Base-by-base conservation (phyloP, 2,888 invertebrate species). In the Augochlorella aurata region DNA sequence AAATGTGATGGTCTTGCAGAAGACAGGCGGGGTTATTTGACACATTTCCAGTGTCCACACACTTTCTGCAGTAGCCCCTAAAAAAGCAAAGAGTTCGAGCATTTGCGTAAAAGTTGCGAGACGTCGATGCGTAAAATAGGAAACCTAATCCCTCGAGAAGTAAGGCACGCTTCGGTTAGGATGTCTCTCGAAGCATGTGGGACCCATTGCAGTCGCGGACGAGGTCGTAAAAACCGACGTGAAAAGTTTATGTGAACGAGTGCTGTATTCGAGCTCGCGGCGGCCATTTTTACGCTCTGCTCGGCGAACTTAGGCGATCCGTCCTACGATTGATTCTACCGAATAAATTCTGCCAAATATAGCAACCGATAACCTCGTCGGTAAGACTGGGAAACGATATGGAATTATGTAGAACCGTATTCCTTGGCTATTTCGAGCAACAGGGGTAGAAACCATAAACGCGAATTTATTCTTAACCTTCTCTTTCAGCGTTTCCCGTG, bases 321-420 rank as follows among this genome's bases (percentile, higher is more conserved):
- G 18, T 2, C 7, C 8, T 18, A 29, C 29, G 18, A 61, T 61
- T 61, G 61, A 61, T 61, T 61, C 29, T 29, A 61, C 61, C 24
- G 29, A 61, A 61, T 29, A 29, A 24, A 61, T 61, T 29, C 61
- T 61, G 29, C 61, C 61, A 16, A 29, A 61, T 61, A 61, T 61
- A 61, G 61, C 29, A 61, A 61, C 8, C 61, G 29, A 29, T 61
- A 61, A 61, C 29, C 61, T 16, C 29, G 14, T 16, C 8, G 2
- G 9, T 16, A 16, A 24, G 8, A 16, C 9, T 24, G 61, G 16
- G 61, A 0, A 61, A 18, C 29, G 61, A 18, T 29, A 29, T 29
- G 9, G 16, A 29, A 29, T 29, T 24, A 61, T 16, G 61, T 61
- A 61, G 61, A 61, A 29, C 24, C 16, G 29, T 12, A 61, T 29